phyloP scores from a whole-genome alignment of 2,797 vertebrate genomes.

The Sphenopsis melanotis region DNA sequence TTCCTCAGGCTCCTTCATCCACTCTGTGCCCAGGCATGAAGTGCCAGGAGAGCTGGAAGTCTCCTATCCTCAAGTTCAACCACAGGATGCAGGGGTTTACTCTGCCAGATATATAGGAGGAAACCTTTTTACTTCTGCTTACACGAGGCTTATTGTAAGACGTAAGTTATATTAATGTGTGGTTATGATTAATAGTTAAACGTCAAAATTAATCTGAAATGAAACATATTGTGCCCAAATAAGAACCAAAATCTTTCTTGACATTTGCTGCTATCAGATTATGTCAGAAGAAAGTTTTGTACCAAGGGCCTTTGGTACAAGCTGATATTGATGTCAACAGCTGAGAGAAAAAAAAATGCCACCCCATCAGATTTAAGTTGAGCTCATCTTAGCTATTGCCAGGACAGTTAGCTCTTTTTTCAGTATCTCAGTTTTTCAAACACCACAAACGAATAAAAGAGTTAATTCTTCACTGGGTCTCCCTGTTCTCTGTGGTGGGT shows the following conservation, averaged over 20 bases:
- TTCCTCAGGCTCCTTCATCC: constrained; percentile 77
- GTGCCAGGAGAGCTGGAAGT: constrained; percentile 75
- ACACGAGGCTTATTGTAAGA: constrained; percentile 85
- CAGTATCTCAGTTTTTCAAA: background rate
- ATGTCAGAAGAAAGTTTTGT: background rate
- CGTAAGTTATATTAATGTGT: constrained; percentile 72
- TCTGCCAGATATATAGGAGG: constrained; percentile 83
- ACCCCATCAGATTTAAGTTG: background rate
- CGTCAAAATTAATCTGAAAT: background rate
- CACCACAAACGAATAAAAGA: background rate
- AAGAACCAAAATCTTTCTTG: background rate
- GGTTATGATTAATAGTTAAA: background rate
- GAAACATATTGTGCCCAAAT: background rate
- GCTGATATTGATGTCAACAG: background rate
- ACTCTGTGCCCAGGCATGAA: constrained; percentile 80
- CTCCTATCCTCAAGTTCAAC: constrained; percentile 63
- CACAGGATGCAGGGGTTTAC: constrained; percentile 81
- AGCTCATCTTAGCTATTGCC: background rate
- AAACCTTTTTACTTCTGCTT: constrained; percentile 77
- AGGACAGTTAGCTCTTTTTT: background rate
- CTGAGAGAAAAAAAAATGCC: background rate
- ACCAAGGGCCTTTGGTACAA: background rate
- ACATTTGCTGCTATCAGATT: background rate
- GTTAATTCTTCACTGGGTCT: background rate
- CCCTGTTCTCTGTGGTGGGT: background rate